Evolutionary conservation across 2,113 vertebrate species (phyloP).

Genomic region (Maylandia zebra): DNA sequence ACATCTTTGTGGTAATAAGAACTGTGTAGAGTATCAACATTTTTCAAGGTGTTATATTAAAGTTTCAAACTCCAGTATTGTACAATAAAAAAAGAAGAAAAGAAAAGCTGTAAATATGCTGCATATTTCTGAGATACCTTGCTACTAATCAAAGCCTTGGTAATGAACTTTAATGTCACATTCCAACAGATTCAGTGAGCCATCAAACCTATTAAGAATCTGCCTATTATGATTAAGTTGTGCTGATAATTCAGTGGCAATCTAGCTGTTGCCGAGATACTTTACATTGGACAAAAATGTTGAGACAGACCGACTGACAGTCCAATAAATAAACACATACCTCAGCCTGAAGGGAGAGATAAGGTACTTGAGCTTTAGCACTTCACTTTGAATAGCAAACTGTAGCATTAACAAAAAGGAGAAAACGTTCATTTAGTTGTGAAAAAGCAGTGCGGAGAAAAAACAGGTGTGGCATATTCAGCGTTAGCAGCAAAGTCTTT

Average conservation of each 20-base stretch:
- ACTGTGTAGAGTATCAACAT: neutral
- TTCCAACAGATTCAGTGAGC: neutral
- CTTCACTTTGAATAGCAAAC: neutral
- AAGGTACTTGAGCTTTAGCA: neutral
- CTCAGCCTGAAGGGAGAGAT: neutral
- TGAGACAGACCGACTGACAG: neutral
- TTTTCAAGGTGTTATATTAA: neutral
- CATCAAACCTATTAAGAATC: neutral
- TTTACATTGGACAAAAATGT: neutral
- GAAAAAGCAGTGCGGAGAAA: neutral
- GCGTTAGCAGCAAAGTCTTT: neutral
- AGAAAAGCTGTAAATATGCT: neutral
- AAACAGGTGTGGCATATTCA: neutral
- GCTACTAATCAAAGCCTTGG: neutral
- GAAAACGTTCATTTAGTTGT: neutral
- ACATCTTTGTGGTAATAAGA: neutral
- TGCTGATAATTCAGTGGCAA: neutral
- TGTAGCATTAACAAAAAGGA: neutral
- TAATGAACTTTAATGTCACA: neutral
- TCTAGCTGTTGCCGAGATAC: neutral
- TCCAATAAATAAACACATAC: neutral
- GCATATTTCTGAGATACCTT: neutral
- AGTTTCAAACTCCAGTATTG: neutral
- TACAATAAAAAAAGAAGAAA: neutral
- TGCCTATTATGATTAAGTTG: fast-evolving